Evolutionary conservation across 2,888 invertebrate genomes (phyloP).

Genomic region (Drosophila mercatorum): DNA sequence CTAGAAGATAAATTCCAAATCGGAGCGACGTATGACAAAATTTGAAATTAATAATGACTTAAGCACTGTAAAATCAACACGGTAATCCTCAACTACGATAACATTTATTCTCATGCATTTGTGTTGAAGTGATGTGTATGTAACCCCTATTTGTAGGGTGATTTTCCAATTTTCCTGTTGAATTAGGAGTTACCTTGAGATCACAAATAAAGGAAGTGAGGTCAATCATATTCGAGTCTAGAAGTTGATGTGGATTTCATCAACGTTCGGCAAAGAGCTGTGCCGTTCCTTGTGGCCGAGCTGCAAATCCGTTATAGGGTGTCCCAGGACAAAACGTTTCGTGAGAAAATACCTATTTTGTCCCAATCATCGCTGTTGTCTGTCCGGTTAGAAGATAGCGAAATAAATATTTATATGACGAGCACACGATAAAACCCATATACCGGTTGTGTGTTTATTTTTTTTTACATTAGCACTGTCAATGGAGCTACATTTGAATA

Average conservation of each 20-base stretch:
- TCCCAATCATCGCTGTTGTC: slow-evolving; percentile 56
- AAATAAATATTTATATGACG: slow-evolving; percentile 30
- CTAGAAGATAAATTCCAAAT: no score
- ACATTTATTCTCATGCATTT: slow-evolving; percentile 6
- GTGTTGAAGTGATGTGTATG: slow-evolving; percentile 31
- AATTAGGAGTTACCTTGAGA: slow-evolving; percentile 20
- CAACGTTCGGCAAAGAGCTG: slow-evolving; percentile 47
- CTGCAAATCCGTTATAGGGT: slow-evolving; percentile 55
- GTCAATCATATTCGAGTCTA: slow-evolving; percentile 35
- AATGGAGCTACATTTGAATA: slow-evolving; percentile 15
- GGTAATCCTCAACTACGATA: not conserved
- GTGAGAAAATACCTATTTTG: slow-evolving; percentile 67
- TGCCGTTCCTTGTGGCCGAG: slow-evolving; percentile 31
- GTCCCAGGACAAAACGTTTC: slow-evolving; percentile 42
- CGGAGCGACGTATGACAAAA: not conserved
- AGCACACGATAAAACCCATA: slow-evolving; percentile 40
- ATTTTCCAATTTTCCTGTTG: slow-evolving; percentile 19
- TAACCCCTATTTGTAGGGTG: slow-evolving; percentile 61
- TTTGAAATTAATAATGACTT: not conserved
- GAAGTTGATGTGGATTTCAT: slow-evolving; percentile 42
- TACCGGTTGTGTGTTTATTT: slow-evolving; percentile 51
- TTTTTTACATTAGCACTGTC: slow-evolving; percentile 14
- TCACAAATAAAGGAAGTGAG: slow-evolving; percentile 49
- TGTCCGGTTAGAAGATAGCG: slow-evolving; percentile 60
- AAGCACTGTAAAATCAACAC: not conserved